These are phyloP conservation scores for Neogobius melanostomus DNA, from an alignment of 2,113 vertebrate genomes.

Conservation along the genomic window DNA sequence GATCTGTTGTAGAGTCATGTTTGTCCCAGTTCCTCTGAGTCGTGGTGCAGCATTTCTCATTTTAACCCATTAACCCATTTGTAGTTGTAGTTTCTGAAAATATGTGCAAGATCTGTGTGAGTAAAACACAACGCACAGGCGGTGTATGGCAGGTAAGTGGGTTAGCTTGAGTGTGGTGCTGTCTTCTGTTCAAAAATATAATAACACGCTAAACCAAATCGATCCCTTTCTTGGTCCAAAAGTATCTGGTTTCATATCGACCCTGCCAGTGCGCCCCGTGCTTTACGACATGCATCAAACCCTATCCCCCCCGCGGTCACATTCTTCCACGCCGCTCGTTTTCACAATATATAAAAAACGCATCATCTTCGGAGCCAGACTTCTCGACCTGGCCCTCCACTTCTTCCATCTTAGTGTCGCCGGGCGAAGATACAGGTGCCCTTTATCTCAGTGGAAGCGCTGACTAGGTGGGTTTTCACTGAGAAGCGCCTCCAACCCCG, in stretches of 20 bases:
- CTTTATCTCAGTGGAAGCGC: conserved; percentile 32
- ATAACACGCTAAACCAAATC: background rate
- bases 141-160: too few species aligned
- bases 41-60: too few species aligned
- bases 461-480: conserved; percentile 26
- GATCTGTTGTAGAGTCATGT: too few species aligned
- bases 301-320: background rate
- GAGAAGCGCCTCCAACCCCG: conserved; percentile 1
- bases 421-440: conserved; percentile 14
- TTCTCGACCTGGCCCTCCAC: conserved; percentile 19
- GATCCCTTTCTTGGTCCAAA: background rate
- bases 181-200: too few species aligned
- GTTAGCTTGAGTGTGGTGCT: too few species aligned
- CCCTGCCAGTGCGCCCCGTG: background rate
- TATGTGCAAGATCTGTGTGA: too few species aligned
- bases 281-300: background rate
- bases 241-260: background rate
- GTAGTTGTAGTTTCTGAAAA: too few species aligned
- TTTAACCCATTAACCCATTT: too few species aligned
- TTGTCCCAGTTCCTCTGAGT: too few species aligned
- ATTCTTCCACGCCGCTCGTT: conserved; percentile 5
- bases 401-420: background rate
- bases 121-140: too few species aligned
- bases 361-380: conserved; percentile 14
- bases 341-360: conserved; percentile 1